Base-by-base conservation (phyloP, 2,888 invertebrate genomes). In the Caenorhabditis sp. region DNA sequence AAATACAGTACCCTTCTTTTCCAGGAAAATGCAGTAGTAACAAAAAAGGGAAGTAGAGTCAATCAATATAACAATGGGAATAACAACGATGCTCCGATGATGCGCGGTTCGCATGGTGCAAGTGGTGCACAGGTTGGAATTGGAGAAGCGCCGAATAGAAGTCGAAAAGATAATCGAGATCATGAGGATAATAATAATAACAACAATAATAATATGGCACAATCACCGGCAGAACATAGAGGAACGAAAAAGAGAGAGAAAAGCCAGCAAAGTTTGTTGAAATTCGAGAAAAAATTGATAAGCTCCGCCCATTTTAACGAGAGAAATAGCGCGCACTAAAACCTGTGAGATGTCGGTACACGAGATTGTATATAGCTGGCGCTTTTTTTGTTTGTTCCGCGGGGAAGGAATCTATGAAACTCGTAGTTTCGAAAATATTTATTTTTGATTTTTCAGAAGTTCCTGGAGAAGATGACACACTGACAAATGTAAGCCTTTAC, bases 401-500 rank as follows among this genome's bases (percentile, higher is more conserved):
- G n/a, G n/a, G n/a, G n/a, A n/a, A n/a, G n/a, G n/a, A n/a, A n/a
- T n/a, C n/a, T n/a, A n/a, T n/a, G n/a, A n/a, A n/a, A n/a, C n/a
- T n/a, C n/a, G n/a, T n/a, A n/a, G n/a, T n/a, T n/a, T n/a, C n/a
- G n/a, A n/a, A n/a, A n/a, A n/a, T n/a, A n/a, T n/a, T n/a, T n/a
- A n/a, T n/a, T n/a, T n/a, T n/a, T n/a, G n/a, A n/a, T 49, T 50
- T 62, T 69, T 54, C 43, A 65, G 69, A 54, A 59, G 37, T 19
- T 1, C 8, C 24, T 17, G 12, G 24, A 12, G 71, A 71, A 12
- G 71, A 66, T 17, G 71, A 71, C 51, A 71, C 71, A 0, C 51
- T 71, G 37, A 57, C 71, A 27, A 66, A 71, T 66, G 71, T 70
- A 24, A 70, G 66, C 36, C 21, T 14, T 8, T 10, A 8, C 3